Evolutionary conservation across 2,797 vertebrate species (phyloP).

Genomic region (Parambassis ranga): DNA sequence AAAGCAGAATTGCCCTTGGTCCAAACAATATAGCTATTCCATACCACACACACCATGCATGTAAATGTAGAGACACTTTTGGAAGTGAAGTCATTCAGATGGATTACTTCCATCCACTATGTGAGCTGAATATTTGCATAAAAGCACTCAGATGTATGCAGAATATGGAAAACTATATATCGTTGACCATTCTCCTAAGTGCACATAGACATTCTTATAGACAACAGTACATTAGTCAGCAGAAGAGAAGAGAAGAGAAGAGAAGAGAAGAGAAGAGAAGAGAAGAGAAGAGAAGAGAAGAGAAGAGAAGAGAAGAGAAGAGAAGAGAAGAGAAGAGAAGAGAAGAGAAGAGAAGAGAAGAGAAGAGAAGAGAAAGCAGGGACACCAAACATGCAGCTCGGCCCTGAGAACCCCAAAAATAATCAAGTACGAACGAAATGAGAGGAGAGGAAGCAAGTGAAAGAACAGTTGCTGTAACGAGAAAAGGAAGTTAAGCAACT

Average conservation of each 20-base stretch:
- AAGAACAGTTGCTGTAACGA: neutral
- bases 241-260: neutral
- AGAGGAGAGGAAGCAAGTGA: neutral
- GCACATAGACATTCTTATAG: too few species aligned
- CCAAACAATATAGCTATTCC: conserved; percentile 12
- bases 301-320: neutral
- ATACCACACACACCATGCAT: neutral
- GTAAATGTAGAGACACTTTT: neutral
- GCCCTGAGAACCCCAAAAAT: conserved; percentile 7
- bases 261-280: neutral
- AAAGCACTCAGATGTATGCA: neutral
- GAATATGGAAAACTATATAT: too few species aligned
- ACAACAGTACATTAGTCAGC: too few species aligned
- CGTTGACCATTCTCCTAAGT: too few species aligned
- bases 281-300: neutral
- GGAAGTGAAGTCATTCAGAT: neutral
- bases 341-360: conserved; percentile 3
- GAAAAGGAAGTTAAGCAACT: neutral
- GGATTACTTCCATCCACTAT: neutral
- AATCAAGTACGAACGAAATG: neutral
- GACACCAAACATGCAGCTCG: conserved; percentile 23
- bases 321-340: neutral
- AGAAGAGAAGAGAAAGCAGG: conserved; percentile 27
- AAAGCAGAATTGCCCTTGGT: conserved; percentile 26
- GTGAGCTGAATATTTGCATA: neutral